These are phyloP conservation scores for Corydoras sp. DNA, from an alignment of 2,113 vertebrate species.

Conservation along the genomic window DNA sequence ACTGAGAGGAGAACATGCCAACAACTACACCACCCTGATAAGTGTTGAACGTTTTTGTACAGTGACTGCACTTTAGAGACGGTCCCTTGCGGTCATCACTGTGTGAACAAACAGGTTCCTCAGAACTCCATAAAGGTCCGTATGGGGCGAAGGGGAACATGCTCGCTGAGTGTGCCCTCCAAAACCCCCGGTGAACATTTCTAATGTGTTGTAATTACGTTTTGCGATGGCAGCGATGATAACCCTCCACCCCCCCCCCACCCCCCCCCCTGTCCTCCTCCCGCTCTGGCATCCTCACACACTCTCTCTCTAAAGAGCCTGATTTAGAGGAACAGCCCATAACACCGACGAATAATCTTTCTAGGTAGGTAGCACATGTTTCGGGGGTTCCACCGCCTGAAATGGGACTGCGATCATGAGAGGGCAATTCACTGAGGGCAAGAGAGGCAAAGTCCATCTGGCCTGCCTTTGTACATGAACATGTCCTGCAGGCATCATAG, in stretches of 20 bases:
- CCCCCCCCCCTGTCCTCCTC: conserved; percentile 38
- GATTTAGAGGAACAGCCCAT: conserved; percentile 44
- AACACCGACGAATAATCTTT: conserved; percentile 49
- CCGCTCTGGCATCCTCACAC: conserved; percentile 39
- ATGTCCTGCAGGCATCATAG: conserved; percentile 65
- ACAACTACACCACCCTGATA: too few relatives aligned
- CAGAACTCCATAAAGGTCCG: too few relatives aligned
- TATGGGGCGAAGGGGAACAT: conserved; percentile 65
- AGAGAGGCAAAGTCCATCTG: conserved; percentile 36
- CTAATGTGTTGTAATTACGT: conserved; percentile 95
- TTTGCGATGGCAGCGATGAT: conserved; percentile 75
- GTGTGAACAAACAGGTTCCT: too few relatives aligned
- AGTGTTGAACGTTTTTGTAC: too few relatives aligned
- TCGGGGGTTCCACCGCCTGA: neutral
- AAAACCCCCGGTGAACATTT: conserved; percentile 99
- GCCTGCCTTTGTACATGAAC: conserved; percentile 62
- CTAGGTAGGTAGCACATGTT: conserved; percentile 1
- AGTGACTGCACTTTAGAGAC: too few relatives aligned
- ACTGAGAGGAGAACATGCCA: too few relatives aligned
- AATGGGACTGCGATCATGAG: neutral
- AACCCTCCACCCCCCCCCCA: neutral
- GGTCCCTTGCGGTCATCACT: too few relatives aligned
- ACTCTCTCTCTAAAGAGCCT: conserved; percentile 54
- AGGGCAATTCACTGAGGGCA: conserved; percentile 34
- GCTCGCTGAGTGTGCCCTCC: too few relatives aligned